Base-by-base conservation (phyloP, 2,888 invertebrate genomes). In the Cerastoderma edule region DNA sequence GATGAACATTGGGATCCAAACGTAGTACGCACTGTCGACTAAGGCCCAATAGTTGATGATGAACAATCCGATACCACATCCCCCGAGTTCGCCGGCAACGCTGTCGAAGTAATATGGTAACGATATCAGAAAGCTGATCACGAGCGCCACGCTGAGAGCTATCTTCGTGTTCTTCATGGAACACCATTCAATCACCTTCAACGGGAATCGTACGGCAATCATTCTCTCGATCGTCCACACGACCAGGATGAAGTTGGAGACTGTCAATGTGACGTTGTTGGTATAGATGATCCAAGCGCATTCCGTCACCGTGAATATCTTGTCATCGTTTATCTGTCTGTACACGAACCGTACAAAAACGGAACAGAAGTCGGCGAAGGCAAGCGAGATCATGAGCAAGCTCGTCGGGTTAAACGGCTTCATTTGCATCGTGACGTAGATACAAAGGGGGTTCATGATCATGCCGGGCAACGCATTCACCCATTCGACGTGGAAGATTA, bases 371-470 rank as follows among this genome's bases (percentile, higher is more conserved):
- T 66, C 66, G 6, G 50, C 22, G 6, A 33, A 22, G 1, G 50
- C 66, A n/a, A 66, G 66, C 2, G 33, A 50, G 13, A 66, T n/a
- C 66, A 66, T 66, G n/a, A n/a, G 53, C 33, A 66, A 10, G 22
- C 33, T 50, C n/a, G 66, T 66, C 1, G 66, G 50, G n/a, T 48
- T 66, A 32, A 32, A 66, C 16, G 66, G 66, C 33, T 66, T 66
- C 66, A 66, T 66, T 3, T n/a, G 28, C 16, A 50, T 13, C n/a
- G 66, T 33, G 3, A 50, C 50, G 10, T 30, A n/a, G 16, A 66
- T n/a, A 50, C 50, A 32, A 1, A 66, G 22, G 3, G 32, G 33
- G 32, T 66, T 66, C 0, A 48, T 22, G 13, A 66, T 22, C 5
- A 66, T 48, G 0, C 66, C 66, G 8, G 66, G 66, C n/a, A 48